These are phyloP conservation scores for Lepus timidus DNA, from an alignment of 2,113 vertebrate genomes.

Conservation along the genomic window DNA sequence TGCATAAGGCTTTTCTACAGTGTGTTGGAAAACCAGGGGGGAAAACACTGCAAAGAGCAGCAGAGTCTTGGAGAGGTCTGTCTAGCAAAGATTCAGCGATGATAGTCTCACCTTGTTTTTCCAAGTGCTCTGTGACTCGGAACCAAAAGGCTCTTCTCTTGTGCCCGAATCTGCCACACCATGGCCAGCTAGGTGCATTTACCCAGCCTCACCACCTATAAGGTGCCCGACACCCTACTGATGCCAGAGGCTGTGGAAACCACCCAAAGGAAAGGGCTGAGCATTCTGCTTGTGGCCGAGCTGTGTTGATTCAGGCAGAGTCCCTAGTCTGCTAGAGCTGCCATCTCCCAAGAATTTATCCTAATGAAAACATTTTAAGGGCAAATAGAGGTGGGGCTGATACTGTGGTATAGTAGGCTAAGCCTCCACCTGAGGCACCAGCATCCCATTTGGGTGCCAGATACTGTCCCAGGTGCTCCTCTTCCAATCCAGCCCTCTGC, in stretches of 20 bases:
- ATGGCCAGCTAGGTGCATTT: background rate
- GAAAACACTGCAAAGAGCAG: constrained; percentile 31
- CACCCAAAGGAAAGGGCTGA: background rate
- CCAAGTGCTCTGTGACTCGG: background rate
- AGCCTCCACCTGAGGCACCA: no score
- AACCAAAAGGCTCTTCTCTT: background rate
- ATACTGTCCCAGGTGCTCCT: no score
- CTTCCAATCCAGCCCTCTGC: no score
- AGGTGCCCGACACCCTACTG: background rate
- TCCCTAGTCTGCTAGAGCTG: background rate
- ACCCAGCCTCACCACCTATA: background rate
- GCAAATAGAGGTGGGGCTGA: no score
- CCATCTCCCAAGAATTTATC: background rate
- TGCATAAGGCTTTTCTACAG: background rate
- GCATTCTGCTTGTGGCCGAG: background rate
- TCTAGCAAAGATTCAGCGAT: constrained; percentile 8
- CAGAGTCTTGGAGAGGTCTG: constrained; percentile 3
- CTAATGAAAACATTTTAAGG: constrained; percentile 23
- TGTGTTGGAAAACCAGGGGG: constrained; percentile 22
- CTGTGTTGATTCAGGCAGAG: background rate
- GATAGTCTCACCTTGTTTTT: constrained; percentile 16
- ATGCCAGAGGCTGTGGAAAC: background rate
- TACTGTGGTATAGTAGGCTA: no score
- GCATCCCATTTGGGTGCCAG: no score
- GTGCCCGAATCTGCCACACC: background rate